These are phyloP conservation scores for Campylomormyrus tamandua DNA, from an alignment of 2,113 vertebrate species.

Conservation along the genomic window DNA sequence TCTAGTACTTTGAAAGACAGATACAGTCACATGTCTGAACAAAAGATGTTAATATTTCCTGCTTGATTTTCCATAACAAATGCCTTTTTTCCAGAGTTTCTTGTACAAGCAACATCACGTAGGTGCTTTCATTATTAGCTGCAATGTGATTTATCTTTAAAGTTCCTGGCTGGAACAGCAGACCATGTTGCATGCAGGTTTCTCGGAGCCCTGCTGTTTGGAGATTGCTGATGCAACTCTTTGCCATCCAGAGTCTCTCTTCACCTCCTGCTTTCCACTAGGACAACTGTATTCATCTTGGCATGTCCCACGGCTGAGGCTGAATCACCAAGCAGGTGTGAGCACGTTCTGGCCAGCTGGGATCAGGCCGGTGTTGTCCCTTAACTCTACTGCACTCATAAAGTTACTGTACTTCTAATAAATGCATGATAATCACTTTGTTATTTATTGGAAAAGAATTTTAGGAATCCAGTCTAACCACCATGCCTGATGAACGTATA, in stretches of 20 bases:
- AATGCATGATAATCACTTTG: conserved; percentile 44
- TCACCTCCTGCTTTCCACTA: conserved; percentile 63
- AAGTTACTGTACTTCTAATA: conserved; percentile 50
- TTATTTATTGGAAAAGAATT: neutral
- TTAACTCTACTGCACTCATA: conserved; percentile 52
- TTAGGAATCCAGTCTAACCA: neutral
- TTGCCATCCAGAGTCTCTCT: conserved; percentile 68
- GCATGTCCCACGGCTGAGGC: conserved; percentile 60
- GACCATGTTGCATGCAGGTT: conserved; percentile 47
- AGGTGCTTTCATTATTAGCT: conserved; percentile 56
- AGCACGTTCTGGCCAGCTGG: conserved; percentile 61
- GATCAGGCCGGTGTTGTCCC: conserved; percentile 52
- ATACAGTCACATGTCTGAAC: neutral
- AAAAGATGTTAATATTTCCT: neutral
- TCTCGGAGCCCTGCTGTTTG: conserved; percentile 63
- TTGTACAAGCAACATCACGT: conserved; percentile 24
- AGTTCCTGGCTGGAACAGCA: conserved; percentile 63
- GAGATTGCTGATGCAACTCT: conserved; percentile 73
- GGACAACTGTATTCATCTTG: conserved; percentile 67
- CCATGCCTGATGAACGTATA: neutral
- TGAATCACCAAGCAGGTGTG: conserved; percentile 66
- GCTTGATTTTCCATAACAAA: neutral
- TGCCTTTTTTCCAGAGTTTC: neutral
- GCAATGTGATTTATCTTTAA: conserved; percentile 59
- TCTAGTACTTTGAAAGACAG: neutral